phyloP scores from a whole-genome alignment of 2,797 vertebrate genomes.

The Sphenopsis melanotis region DNA sequence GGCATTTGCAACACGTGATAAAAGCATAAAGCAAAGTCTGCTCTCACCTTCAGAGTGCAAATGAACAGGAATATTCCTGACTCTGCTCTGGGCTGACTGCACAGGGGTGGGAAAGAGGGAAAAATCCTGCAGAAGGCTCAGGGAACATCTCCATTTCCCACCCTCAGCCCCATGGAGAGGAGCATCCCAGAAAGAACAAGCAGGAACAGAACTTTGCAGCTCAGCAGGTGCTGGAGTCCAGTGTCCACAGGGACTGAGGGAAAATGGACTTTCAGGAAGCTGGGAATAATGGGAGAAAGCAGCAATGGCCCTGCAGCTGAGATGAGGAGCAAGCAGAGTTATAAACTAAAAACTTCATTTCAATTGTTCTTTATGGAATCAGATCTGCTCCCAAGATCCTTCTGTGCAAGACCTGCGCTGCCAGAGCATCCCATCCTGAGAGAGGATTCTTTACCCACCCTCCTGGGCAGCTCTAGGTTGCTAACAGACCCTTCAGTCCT shows the following conservation, averaged over 20 bases:
- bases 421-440: neutral
- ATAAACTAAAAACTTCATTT: neutral
- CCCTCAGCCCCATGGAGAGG: neutral
- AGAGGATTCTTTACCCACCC: rapidly evolving
- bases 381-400: neutral
- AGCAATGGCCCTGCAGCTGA: neutral
- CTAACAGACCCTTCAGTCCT: neutral
- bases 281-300: neutral
- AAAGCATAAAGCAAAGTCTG: neutral
- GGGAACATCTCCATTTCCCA: neutral
- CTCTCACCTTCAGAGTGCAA: conserved; percentile 31
- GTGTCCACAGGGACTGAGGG: rapidly evolving
- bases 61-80: neutral
- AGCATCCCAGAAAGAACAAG: rapidly evolving
- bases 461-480: neutral
- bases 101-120: neutral
- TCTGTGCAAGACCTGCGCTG: neutral
- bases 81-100: neutral
- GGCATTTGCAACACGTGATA: neutral
- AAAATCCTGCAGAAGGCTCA: neutral
- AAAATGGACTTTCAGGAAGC: neutral
- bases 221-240: neutral
- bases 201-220: neutral
- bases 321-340: neutral
- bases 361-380: neutral